Evolutionary conservation across 1,140 invertebrate species (phyloP), one percentile per base, ranked within the genome.

Genomic region (Charaxes varanes): DNA sequence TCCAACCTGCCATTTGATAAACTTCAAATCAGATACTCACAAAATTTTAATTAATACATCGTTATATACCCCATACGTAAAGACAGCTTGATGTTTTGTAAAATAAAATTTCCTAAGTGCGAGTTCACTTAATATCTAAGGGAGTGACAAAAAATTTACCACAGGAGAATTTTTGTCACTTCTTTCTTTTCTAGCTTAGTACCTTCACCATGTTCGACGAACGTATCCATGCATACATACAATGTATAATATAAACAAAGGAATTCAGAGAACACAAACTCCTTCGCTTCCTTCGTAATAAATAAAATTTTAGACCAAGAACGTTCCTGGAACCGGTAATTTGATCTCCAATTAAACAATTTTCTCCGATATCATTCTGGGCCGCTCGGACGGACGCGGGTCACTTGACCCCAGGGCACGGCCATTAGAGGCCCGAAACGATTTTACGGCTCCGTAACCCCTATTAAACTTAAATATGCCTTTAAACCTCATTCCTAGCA

Each of bases 381-480:
- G 70, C 57, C 56, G 53, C 67, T 62, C 58, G 53, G 46, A 42
- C 53, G 33, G 46, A 48, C 53, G 40, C 48, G 46, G 67, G 64
- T 73, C 68, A 71, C 66, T 70, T 70, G 69, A 73, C 78, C 76
- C 61, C 56, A 45, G 69, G 74, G 73, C 72, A 62, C 60, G 40
- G 37, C 47, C 52, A 70, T 70, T 76, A 76, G 65, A 61, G 49
- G 63, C 71, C 66, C 67, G 58, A 62, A 63, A 64, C 65, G 42
- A 65, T 68, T 61, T 62, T 61, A 50, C 51, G 44, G 32, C 58
- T 53, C 45, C 47, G 41, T 76, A 80, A 79, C 72, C 73, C 62
- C 74, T 48, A 82, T 82, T 82, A 77, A 72, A 74, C 43, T 62
- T 77, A 79, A 82, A 70, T 57, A 65, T 82, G 76, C 78, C 78